Conservation (phyloP, 2,113 vertebrate species). For the Elaphurus davidianus region DNA sequence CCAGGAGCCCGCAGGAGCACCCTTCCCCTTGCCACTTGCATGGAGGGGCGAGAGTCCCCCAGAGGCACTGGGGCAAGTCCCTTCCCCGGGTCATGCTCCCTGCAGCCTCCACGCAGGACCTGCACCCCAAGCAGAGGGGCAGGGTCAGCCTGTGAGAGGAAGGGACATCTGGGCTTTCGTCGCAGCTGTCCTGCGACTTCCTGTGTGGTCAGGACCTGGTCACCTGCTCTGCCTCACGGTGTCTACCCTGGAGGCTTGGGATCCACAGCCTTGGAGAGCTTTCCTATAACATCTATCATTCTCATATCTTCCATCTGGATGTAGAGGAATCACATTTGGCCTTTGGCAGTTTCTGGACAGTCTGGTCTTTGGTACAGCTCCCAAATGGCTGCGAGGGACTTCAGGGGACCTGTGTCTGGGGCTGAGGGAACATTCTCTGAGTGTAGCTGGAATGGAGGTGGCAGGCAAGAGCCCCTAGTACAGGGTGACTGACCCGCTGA, state of each 20-base stretch:
- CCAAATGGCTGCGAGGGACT: not conserved
- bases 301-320: not conserved
- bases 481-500: not conserved
- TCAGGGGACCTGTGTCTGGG: not conserved
- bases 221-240: not conserved
- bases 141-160: not conserved
- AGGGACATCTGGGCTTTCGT: not conserved
- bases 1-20: not conserved
- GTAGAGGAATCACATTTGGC: not conserved
- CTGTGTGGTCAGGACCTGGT: not conserved
- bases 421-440: not conserved
- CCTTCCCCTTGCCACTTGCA: no score
- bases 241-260: not conserved
- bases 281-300: not conserved
- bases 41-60: not conserved
- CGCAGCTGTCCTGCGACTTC: not conserved
- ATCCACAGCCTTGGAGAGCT: rapidly evolving
- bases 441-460: no score
- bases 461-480: not conserved
- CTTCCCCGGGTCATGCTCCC: no score
- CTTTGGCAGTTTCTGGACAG: not conserved
- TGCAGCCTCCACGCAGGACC: not conserved
- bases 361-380: not conserved
- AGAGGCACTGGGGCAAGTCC: not conserved
- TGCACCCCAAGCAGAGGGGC: not conserved